A percentile compares a stretch with the other conserved stretches of the same genome.
These are phyloP conservation scores for Leptopilina clavipes DNA, from an alignment of 1,140 invertebrate species.

Conservation along the genomic window DNA sequence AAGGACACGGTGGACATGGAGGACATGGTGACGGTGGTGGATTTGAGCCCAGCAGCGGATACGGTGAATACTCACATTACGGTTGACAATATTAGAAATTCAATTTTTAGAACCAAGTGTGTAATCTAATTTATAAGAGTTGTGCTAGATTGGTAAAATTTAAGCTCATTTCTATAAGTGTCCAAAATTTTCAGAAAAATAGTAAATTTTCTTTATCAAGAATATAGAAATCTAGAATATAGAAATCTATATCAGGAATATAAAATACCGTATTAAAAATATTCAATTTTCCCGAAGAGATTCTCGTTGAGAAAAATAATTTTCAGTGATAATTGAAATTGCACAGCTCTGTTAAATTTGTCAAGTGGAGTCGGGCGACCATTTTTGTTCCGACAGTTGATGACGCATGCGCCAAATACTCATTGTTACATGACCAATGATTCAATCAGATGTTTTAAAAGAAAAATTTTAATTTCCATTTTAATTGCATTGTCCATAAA, in stretches of 20 bases:
- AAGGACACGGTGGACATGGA: slow-evolving; percentile 45
- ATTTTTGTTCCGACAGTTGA: background rate
- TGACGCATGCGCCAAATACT: background rate
- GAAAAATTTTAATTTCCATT: too few species aligned
- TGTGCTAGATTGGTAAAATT: slow-evolving; percentile 59
- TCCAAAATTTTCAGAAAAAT: too few species aligned
- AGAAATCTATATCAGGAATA: too few species aligned
- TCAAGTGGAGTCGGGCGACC: background rate
- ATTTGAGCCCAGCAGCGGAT: slow-evolving; percentile 48
- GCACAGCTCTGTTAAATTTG: background rate
- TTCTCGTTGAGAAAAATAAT: background rate
- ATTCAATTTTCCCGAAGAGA: background rate
- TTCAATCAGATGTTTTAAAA: background rate
- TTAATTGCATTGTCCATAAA: too few species aligned
- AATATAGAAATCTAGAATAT: too few species aligned
- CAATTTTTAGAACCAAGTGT: background rate
- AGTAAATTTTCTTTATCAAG: too few species aligned
- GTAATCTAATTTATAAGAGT: background rate
- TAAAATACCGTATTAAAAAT: background rate
- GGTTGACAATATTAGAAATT: slow-evolving; percentile 38
- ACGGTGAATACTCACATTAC: slow-evolving; percentile 47
- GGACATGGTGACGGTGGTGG: slow-evolving; percentile 48
- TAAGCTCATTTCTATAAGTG: too few species aligned
- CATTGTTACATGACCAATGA: background rate
- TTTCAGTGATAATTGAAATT: background rate